phyloP scores from a whole-genome alignment of 2,797 vertebrate species.

The Nothura maculosa region DNA sequence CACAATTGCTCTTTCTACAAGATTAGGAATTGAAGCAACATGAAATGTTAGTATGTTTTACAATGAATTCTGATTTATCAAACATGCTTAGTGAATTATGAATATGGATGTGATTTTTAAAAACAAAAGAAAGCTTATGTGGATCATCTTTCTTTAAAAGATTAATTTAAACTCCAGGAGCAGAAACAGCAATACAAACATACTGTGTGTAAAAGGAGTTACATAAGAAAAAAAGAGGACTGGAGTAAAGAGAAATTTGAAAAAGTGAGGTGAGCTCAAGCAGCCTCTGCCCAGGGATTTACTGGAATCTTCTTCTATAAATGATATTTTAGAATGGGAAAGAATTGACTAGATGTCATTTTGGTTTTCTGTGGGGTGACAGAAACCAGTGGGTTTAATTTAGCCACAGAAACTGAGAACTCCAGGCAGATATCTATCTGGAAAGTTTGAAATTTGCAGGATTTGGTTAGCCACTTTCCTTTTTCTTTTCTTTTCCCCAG shows the following conservation, averaged over 20 bases:
- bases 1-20: constrained; percentile 30
- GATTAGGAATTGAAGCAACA: constrained; percentile 60
- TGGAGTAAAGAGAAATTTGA: neutral
- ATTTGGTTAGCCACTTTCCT: neutral
- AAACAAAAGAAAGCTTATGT: constrained; percentile 71
- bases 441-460: neutral
- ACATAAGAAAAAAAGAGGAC: neutral
- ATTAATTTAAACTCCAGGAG: constrained; percentile 49
- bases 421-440: neutral
- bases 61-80: constrained; percentile 75
- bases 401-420: neutral
- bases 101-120: constrained; percentile 79
- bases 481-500: neutral
- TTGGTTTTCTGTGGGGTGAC: neutral
- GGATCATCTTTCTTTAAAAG: constrained; percentile 70
- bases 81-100: constrained; percentile 74
- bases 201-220: neutral
- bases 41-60: constrained; percentile 63
- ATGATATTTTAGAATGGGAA: neutral
- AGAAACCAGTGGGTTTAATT: neutral
- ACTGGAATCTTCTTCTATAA: neutral
- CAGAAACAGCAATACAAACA: neutral
- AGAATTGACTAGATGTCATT: neutral
- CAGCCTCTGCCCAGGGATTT: neutral
- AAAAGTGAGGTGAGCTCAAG: neutral